These are phyloP conservation scores for Aphaenogaster floridana DNA, from an alignment of 1,140 invertebrate genomes.

Conservation along the genomic window DNA sequence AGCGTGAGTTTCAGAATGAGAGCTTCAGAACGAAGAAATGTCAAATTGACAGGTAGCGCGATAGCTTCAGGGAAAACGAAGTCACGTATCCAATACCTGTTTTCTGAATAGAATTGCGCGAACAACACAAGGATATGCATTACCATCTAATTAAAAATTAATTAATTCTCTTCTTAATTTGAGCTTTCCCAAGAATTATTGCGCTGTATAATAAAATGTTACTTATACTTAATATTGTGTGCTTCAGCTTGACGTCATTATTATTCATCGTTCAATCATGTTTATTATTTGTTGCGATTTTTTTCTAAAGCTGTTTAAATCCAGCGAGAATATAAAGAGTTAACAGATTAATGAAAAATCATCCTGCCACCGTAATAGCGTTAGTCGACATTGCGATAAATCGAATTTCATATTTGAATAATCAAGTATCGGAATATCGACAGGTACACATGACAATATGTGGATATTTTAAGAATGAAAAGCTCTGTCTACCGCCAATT, in stretches of 20 bases:
- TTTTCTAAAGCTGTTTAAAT: not conserved
- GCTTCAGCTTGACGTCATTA: not conserved
- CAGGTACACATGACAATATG: slow-evolving; percentile 36
- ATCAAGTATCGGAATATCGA: slow-evolving; percentile 53
- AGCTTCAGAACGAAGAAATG: slow-evolving; percentile 24
- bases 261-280: not conserved
- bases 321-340: slow-evolving; percentile 10
- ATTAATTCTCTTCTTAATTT: slow-evolving; percentile 23
- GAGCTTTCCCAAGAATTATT: not conserved
- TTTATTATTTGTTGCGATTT: not conserved
- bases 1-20: slow-evolving; percentile 29
- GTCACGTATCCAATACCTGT: slow-evolving; percentile 1
- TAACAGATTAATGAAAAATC: slow-evolving; percentile 48
- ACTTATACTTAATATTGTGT: not conserved
- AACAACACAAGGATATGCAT: not conserved
- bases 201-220: not conserved
- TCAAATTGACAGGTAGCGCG: slow-evolving; percentile 23
- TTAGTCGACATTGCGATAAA: slow-evolving; percentile 35
- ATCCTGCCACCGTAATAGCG: not conserved
- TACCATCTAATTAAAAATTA: slow-evolving; percentile 2
- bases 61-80: slow-evolving; percentile 32
- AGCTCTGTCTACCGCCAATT: slow-evolving; percentile 12
- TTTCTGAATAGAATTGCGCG: slow-evolving; percentile 15
- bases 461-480: slow-evolving; percentile 57
- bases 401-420: slow-evolving; percentile 57